These are phyloP conservation scores for Amazona ochrocephala DNA, from an alignment of 2,797 vertebrate genomes.

Conservation along the genomic window DNA sequence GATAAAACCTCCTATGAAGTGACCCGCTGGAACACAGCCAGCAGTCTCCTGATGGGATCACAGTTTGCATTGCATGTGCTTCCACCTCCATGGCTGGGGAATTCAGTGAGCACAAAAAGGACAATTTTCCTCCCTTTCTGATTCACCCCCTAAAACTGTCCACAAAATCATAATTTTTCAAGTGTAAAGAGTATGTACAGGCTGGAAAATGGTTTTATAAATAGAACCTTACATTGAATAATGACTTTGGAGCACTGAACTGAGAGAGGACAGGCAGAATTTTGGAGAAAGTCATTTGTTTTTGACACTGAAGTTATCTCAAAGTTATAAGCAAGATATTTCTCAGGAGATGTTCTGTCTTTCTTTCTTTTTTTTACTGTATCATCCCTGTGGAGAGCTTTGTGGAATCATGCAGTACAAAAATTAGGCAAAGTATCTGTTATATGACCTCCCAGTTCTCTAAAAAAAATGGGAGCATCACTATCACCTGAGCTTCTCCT, in stretches of 20 bases:
- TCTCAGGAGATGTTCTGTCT: constrained; percentile 57
- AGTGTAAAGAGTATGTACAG: constrained; percentile 51
- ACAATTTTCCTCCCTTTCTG: constrained; percentile 47
- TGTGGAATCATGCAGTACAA: constrained; percentile 39
- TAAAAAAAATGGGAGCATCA: constrained; percentile 56
- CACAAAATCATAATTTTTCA: constrained; percentile 61
- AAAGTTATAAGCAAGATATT: constrained; percentile 68
- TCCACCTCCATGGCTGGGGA: neutral
- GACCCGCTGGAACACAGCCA: constrained; percentile 34
- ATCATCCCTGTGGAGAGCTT: constrained; percentile 35
- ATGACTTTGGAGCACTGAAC: constrained; percentile 62
- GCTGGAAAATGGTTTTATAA: constrained; percentile 57
- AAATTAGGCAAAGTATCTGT: constrained; percentile 67
- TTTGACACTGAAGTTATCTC: constrained; percentile 73
- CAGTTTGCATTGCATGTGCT: neutral
- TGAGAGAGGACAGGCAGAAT: constrained; percentile 51
- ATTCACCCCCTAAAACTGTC: constrained; percentile 42
- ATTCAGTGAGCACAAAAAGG: constrained; percentile 54
- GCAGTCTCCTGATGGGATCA: neutral
- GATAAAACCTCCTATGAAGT: constrained; percentile 28
- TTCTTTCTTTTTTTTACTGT: constrained; percentile 40
- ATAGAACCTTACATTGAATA: constrained; percentile 43
- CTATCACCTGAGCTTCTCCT: neutral
- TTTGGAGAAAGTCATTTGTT: constrained; percentile 61
- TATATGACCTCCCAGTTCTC: constrained; percentile 54